These are phyloP conservation scores for Corydoras maculifer DNA, from an alignment of 2,113 vertebrate species.

Conservation along the genomic window DNA sequence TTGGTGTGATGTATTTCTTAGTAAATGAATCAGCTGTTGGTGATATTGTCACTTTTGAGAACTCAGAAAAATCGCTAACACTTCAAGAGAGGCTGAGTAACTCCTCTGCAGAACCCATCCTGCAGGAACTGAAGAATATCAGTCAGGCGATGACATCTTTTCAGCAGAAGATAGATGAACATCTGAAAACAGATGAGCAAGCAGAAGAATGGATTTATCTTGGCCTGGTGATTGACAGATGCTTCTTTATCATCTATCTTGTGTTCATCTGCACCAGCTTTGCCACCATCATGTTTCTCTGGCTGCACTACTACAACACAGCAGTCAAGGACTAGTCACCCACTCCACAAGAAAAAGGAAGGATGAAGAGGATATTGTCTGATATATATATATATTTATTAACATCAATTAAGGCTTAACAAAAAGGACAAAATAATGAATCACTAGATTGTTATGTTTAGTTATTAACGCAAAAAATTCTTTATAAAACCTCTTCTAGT, in stretches of 20 bases:
- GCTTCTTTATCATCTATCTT: slow-evolving; percentile 62
- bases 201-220: slow-evolving; percentile 62
- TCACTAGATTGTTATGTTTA: too few relatives aligned
- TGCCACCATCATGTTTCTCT: slow-evolving; percentile 59
- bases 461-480: too few relatives aligned
- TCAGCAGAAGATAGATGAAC: slow-evolving; percentile 51
- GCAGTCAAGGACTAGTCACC: too few relatives aligned
- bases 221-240: slow-evolving; percentile 62
- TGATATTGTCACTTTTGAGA: not conserved
- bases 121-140: slow-evolving; percentile 51
- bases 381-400: too few relatives aligned
- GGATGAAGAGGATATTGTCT: too few relatives aligned
- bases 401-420: too few relatives aligned
- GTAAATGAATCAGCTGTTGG: not conserved
- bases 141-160: slow-evolving; percentile 49
- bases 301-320: slow-evolving; percentile 42
- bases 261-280: slow-evolving; percentile 62
- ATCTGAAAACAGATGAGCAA: slow-evolving; percentile 27
- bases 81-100: not conserved
- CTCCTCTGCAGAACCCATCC: not conserved
- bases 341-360: too few relatives aligned
- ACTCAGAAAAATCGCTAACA: not conserved
- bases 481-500: too few relatives aligned
- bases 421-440: too few relatives aligned
- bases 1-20: too few relatives aligned